phyloP scores from a whole-genome alignment of 2,888 invertebrate genomes.

The Caenorhabditis zanzibari region DNA sequence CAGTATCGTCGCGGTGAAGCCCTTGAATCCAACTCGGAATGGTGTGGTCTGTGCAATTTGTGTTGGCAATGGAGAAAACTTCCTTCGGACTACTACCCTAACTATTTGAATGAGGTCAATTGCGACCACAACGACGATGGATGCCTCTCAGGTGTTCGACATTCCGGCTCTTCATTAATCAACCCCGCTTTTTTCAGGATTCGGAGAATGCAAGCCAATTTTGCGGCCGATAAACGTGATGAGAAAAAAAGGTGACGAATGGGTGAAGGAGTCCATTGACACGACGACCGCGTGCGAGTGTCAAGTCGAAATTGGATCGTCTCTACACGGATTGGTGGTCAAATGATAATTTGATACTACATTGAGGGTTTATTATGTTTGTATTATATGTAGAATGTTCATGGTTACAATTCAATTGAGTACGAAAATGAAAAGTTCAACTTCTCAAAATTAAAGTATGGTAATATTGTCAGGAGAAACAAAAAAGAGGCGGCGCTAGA shows the following conservation, averaged over 20 bases:
- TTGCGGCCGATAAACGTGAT: slow-evolving; percentile 67
- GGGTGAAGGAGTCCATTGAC: slow-evolving; percentile 69
- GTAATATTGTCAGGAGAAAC: too few relatives aligned
- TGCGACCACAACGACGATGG: slow-evolving; percentile 70
- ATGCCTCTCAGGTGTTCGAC: slow-evolving; percentile 71
- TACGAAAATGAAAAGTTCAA: not conserved
- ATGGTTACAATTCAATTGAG: not conserved
- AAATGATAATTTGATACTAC: slow-evolving; percentile 44
- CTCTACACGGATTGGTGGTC: slow-evolving; percentile 62
- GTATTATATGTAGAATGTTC: slow-evolving; percentile 50
- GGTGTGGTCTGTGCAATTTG: slow-evolving; percentile 70
- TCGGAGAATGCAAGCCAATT: slow-evolving; percentile 71
- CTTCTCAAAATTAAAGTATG: not conserved
- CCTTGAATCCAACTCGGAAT: slow-evolving; percentile 56
- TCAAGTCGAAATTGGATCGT: slow-evolving; percentile 70
- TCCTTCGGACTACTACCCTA: slow-evolving; percentile 71
- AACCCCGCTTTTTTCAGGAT: slow-evolving; percentile 64
- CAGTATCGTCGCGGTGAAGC: slow-evolving; percentile 71
- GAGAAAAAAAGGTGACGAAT: slow-evolving; percentile 61
- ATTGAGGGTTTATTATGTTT: slow-evolving; percentile 25
- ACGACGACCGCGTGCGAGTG: slow-evolving; percentile 73
- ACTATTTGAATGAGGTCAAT: slow-evolving; percentile 74
- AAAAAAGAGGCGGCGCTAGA: slow-evolving; percentile 23
- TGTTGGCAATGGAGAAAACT: slow-evolving; percentile 76
- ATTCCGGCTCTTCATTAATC: slow-evolving; percentile 36